These are phyloP conservation scores for Ectemnius continuus DNA, from an alignment of 2,888 invertebrate genomes.

Conservation along the genomic window DNA sequence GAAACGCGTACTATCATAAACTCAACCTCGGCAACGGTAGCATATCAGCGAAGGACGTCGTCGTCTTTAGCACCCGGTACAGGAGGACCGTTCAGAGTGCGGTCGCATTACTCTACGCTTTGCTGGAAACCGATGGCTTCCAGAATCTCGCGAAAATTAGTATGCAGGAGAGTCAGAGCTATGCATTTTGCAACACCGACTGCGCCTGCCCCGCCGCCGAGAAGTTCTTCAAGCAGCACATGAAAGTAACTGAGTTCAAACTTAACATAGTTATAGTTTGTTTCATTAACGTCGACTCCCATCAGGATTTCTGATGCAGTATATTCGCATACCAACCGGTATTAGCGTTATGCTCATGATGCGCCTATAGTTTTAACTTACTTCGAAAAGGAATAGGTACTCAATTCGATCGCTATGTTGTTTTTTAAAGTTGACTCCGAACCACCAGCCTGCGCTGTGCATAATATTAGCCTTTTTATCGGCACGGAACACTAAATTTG, in stretches of 20 bases:
- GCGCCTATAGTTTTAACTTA: no score
- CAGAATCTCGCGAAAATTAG: conserved; percentile 80
- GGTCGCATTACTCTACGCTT: conserved; percentile 86
- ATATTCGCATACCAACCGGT: no score
- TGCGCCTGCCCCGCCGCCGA: conserved; percentile 89
- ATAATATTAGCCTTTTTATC: no score
- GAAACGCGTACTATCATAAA: conserved; percentile 80
- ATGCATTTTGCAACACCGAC: conserved; percentile 91
- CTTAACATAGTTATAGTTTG: no score
- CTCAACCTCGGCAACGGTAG: conserved; percentile 77
- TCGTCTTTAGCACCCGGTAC: conserved; percentile 90
- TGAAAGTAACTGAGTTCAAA: conserved; percentile 71
- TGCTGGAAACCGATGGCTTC: conserved; percentile 84
- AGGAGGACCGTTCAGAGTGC: conserved; percentile 95
- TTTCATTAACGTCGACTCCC: no score
- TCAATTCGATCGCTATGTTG: no score
- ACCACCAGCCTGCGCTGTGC: no score
- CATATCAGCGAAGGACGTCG: conserved; percentile 80
- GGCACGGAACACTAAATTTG: no score
- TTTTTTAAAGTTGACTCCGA: no score
- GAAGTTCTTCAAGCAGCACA: conserved; percentile 78
- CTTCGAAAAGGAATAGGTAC: no score
- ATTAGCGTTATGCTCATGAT: no score
- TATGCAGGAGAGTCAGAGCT: conserved; percentile 88
- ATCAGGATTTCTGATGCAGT: no score